These are phyloP conservation scores for Adoxophyes honmai DNA, from an alignment of 1,140 invertebrate species.

Conservation along the genomic window DNA sequence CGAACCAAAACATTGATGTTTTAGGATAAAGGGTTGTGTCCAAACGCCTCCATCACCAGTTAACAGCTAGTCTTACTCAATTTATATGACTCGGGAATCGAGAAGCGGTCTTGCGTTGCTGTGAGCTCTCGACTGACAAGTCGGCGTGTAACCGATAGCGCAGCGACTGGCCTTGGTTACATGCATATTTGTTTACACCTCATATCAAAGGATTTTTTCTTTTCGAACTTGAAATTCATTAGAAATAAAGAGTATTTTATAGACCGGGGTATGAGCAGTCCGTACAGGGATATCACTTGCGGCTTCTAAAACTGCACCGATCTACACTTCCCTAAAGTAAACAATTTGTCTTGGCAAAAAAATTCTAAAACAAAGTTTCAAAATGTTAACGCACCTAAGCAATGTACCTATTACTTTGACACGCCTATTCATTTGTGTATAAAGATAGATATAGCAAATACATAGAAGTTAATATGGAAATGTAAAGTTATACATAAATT, in stretches of 20 bases:
- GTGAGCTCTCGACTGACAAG: conserved; percentile 63
- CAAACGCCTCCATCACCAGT: too few relatives aligned
- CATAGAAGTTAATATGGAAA: conserved; percentile 6
- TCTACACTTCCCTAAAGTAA: not conserved
- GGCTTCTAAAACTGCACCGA: conserved; percentile 22
- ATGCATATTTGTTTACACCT: conserved; percentile 66
- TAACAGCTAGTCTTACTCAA: too few relatives aligned
- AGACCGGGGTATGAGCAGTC: conserved; percentile 64
- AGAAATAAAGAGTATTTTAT: conserved; percentile 53
- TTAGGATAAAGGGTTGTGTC: too few relatives aligned
- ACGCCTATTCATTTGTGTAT: not conserved
- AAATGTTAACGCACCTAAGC: not conserved
- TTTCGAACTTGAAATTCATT: conserved; percentile 56
- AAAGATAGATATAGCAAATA: conserved; percentile 12
- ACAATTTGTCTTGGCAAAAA: not conserved
- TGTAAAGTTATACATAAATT: conserved; percentile 9
- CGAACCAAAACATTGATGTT: too few relatives aligned
- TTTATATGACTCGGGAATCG: too few relatives aligned
- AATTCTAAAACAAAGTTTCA: not conserved
- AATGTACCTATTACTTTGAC: conserved; percentile 4
- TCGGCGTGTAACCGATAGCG: conserved; percentile 68
- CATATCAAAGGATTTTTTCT: conserved; percentile 51
- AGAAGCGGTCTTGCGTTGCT: conserved; percentile 12
- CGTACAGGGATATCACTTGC: conserved; percentile 58
- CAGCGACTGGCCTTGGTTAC: conserved; percentile 60